Base-by-base conservation (phyloP, 2,113 vertebrate species). In the Jaculus jaculus region DNA sequence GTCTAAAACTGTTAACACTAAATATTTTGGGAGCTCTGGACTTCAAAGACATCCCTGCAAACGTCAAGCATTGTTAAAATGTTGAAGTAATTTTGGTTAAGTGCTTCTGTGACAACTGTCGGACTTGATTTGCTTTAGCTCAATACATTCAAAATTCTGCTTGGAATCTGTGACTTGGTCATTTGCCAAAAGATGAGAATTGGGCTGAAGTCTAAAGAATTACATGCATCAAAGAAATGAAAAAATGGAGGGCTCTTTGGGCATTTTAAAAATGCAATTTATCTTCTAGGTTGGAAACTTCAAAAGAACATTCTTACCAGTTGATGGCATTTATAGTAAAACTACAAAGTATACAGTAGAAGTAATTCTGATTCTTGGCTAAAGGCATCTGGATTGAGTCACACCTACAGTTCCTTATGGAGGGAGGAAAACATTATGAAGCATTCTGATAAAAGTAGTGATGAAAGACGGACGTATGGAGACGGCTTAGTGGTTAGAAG, bases 31-130 rank as follows among this genome's bases (percentile, higher is more conserved):
- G 97, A 97, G 96, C 93, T 97, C 95, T 96, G 89, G 78, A 98
- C 98, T 98, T 98, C 98, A 98, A 98, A 98, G 98, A 96, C 97
- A 95, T 95, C 84, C 92, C 96, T 96, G 97, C 95, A 96, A 96
- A 97, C 34, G 96, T 97, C 98, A 98, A 97, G 97, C 96, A 96
- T 95, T 91, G 97, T 98, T 98, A 98, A 98, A 98, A 97, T 97
- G 97, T 96, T 98, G 97, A 98, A 98, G 98, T 97, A 98, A 98
- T 98, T 98, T 98, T 98, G 97, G 91, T 96, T 98, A 98, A 98
- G 98, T 98, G 98, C 97, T 98, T 98, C 96, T 98, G 97, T 98
- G 98, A 98, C 98, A 98, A 98, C 97, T 98, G 97, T 98, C 97
- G 89, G 96, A 97, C 97, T 97, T 97, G 96, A 98, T 98, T 98